Evolutionary conservation across 2,888 invertebrate genomes (phyloP).

Genomic region (Eristalinus aeneus): DNA sequence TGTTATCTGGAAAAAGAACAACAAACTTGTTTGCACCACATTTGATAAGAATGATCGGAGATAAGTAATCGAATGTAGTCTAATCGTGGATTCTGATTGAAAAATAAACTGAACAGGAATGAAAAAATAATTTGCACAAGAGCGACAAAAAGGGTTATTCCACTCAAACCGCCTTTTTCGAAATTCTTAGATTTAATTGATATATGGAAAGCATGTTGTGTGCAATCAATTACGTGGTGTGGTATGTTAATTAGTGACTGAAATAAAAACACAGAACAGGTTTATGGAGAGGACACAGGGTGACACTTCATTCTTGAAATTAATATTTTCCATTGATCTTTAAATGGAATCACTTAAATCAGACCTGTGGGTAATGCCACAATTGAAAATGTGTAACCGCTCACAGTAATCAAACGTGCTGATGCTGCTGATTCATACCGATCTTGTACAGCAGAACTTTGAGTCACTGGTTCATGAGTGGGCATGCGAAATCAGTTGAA

Average conservation of each 20-base stretch:
- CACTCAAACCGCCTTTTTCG: not conserved
- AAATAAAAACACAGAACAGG: not conserved
- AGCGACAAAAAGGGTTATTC: not conserved
- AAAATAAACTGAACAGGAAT: not conserved
- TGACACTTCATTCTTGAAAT: not conserved
- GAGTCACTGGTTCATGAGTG: too few relatives aligned
- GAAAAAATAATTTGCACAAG: not conserved
- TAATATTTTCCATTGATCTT: too few relatives aligned
- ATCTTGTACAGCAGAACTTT: too few relatives aligned
- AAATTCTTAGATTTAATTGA: not conserved
- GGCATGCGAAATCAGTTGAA: too few relatives aligned
- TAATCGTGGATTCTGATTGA: not conserved
- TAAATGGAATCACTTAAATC: too few relatives aligned
- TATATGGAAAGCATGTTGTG: not conserved
- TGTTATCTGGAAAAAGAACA: not conserved
- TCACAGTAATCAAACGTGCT: too few relatives aligned
- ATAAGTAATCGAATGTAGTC: not conserved
- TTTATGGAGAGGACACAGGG: not conserved
- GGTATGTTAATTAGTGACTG: not conserved
- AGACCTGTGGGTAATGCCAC: too few relatives aligned
- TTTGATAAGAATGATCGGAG: constrained; percentile 3
- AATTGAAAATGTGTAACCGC: too few relatives aligned
- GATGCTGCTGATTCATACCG: too few relatives aligned
- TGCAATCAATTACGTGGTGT: not conserved
- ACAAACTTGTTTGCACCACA: not conserved